A percentile compares a stretch with the other conserved stretches of the same genome.
These are phyloP conservation scores for Temnothorax ravouxi DNA, from an alignment of 2,888 invertebrate species.

Conservation along the genomic window DNA sequence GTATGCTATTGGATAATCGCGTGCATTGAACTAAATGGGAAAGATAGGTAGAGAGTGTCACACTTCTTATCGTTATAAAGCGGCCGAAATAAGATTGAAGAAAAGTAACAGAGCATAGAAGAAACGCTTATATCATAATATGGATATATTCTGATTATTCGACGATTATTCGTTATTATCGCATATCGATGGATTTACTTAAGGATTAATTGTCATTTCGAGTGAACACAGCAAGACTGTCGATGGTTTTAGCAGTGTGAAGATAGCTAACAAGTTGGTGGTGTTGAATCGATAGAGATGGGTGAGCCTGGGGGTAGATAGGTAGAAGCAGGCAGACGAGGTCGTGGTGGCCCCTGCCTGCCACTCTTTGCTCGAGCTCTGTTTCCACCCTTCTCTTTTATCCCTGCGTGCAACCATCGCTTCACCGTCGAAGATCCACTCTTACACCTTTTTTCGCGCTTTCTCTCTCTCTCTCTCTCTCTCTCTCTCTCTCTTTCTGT, in stretches of 20 bases:
- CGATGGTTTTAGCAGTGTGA: conserved; percentile 50
- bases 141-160: conserved; percentile 1
- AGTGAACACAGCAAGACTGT: conserved; percentile 34
- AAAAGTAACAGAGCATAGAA: not conserved
- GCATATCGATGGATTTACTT: not conserved
- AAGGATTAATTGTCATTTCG: conserved; percentile 30
- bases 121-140: not conserved
- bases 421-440: conserved; percentile 49
- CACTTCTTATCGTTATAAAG: not conserved
- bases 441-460: conserved; percentile 21
- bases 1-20: no score
- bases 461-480: conserved; percentile 18
- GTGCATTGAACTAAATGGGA: conserved; percentile 16
- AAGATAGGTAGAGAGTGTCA: no score
- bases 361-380: conserved; percentile 36
- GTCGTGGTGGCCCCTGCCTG: conserved; percentile 63
- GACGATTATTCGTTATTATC: not conserved
- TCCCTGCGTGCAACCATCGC: conserved; percentile 48
- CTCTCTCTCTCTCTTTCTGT: conserved; percentile 23
- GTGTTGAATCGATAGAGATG: conserved; percentile 85
- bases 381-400: conserved; percentile 28
- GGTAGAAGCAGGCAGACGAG: conserved; percentile 73
- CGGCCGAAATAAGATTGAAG: not conserved
- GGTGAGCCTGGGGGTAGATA: conserved; percentile 76
- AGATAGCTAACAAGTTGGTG: conserved; percentile 85